Evolutionary conservation across 2,888 invertebrate genomes (phyloP).

Genomic region (Meteorus colon): DNA sequence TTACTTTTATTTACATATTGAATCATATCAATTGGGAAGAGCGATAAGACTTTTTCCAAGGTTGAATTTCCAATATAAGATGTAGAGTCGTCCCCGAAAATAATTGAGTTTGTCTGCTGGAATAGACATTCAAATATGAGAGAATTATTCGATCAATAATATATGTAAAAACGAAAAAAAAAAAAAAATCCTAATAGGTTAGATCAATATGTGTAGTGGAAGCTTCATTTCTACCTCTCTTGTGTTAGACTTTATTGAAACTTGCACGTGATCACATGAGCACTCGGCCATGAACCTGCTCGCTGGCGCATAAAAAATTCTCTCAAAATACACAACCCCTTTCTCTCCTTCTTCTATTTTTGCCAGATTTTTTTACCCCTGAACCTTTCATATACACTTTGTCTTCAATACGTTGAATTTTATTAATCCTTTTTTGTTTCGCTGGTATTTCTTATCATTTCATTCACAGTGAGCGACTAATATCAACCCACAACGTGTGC

Average conservation of each 20-base stretch:
- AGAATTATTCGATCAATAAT: background rate
- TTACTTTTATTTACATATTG: too few species aligned
- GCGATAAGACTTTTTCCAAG: too few species aligned
- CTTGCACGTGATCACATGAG: slow-evolving; percentile 43
- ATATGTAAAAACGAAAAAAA: background rate
- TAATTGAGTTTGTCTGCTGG: too few species aligned
- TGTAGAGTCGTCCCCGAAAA: too few species aligned
- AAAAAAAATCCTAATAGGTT: background rate
- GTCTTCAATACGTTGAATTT: background rate
- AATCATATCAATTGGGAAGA: too few species aligned
- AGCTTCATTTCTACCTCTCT: slow-evolving; percentile 42
- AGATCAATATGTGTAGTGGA: background rate
- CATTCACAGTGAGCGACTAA: background rate
- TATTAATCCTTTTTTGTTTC: background rate
- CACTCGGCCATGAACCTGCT: slow-evolving; percentile 52
- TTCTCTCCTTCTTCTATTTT: slow-evolving; percentile 28
- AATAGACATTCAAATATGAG: too few species aligned
- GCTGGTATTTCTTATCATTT: background rate
- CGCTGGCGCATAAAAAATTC: slow-evolving; percentile 52
- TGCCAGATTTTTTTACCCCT: slow-evolving; percentile 5
- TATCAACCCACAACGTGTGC: background rate
- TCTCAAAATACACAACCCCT: slow-evolving; percentile 7
- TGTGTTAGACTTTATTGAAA: slow-evolving; percentile 43
- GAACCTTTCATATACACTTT: background rate
- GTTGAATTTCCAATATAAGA: too few species aligned